Conservation (phyloP, 2,113 vertebrate species). For the Malurus cyaneus region DNA sequence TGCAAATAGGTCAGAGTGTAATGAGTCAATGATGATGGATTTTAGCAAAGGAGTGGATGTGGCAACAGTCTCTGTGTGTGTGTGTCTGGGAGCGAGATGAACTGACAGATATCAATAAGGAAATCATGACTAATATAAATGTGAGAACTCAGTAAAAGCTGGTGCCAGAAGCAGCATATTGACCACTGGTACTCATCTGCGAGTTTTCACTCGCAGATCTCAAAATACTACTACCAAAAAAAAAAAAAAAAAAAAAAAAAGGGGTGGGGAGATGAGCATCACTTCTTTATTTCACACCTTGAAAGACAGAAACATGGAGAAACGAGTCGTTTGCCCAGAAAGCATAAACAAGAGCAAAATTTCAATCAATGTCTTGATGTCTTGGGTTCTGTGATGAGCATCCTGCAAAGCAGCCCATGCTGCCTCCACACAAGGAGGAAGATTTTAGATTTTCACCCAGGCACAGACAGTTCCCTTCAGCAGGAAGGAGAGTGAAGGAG, state of each 20-base stretch:
- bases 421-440: background rate
- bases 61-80: background rate
- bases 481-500: background rate
- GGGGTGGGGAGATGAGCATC: background rate
- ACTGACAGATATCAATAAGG: background rate
- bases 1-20: background rate
- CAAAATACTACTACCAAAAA: background rate
- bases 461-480: background rate
- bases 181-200: background rate
- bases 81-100: too few relatives aligned
- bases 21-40: background rate
- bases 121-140: background rate
- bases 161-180: background rate
- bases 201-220: background rate
- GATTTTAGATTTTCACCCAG: background rate
- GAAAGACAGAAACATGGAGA: background rate
- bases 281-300: background rate
- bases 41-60: background rate
- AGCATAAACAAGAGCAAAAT: background rate
- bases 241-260: too few relatives aligned
- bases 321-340: background rate
- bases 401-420: background rate
- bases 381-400: background rate
- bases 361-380: fast-evolving
- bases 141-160: background rate